Conservation (phyloP, 2,797 vertebrate species). For the Micropoecilia bifurca region DNA sequence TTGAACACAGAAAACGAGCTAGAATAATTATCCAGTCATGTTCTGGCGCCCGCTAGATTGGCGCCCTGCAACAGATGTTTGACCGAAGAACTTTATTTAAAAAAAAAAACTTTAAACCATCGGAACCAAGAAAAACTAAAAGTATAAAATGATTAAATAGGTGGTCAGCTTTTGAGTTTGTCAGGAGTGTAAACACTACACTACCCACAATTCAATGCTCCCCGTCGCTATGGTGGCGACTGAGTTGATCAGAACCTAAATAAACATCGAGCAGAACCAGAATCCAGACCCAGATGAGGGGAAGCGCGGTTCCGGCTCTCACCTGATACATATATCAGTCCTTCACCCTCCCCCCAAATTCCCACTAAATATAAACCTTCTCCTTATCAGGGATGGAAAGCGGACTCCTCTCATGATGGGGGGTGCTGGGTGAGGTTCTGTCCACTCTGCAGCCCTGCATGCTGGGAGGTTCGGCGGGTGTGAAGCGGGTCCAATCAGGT, state of each 20-base stretch:
- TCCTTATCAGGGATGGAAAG: constrained; percentile 72
- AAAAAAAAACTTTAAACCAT: too few species aligned
- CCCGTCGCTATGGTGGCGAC: neutral
- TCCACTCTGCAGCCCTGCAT: constrained; percentile 18
- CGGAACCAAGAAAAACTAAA: neutral
- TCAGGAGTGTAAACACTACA: neutral
- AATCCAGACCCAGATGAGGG: neutral
- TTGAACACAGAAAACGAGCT: too few species aligned
- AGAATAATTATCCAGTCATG: too few species aligned
- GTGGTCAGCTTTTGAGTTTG: neutral
- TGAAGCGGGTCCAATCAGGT: constrained; percentile 27
- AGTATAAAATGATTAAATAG: neutral
- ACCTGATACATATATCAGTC: constrained; percentile 32
- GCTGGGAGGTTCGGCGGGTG: neutral
- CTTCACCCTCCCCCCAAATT: constrained; percentile 51
- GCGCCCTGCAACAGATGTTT: too few species aligned
- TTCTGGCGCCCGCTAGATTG: too few species aligned
- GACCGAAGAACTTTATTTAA: too few species aligned
- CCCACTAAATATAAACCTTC: constrained; percentile 70
- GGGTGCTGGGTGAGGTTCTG: constrained; percentile 1
- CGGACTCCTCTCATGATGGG: neutral
- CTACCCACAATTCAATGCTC: neutral
- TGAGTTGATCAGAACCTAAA: neutral
- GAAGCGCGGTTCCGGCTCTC: neutral
- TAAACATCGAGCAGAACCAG: neutral